These are phyloP conservation scores for Ammodytes dubius DNA, from an alignment of 2,113 vertebrate species.

Conservation along the genomic window DNA sequence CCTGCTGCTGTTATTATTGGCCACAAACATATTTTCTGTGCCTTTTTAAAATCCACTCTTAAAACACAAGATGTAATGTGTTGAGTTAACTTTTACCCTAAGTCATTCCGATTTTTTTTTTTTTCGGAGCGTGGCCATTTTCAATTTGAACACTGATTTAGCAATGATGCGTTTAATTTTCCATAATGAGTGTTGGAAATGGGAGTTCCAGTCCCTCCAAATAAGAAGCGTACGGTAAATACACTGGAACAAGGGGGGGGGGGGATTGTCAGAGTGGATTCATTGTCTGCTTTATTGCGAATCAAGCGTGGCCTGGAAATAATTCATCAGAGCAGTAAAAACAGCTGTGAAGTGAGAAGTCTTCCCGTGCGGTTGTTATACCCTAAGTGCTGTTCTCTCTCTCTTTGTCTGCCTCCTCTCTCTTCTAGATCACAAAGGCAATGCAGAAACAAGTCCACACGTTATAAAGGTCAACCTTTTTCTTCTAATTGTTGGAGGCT, in stretches of 20 bases:
- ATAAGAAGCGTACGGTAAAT: constrained; percentile 36
- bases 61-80: constrained; percentile 2
- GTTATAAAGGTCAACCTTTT: constrained; percentile 65
- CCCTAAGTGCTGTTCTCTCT: constrained; percentile 65
- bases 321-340: constrained; percentile 71
- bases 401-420: constrained; percentile 55
- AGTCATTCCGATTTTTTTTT: constrained; percentile 41
- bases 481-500: constrained; percentile 38
- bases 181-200: constrained; percentile 39
- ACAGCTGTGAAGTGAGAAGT: constrained; percentile 66
- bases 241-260: constrained; percentile 51
- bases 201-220: constrained; percentile 14
- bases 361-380: constrained; percentile 54
- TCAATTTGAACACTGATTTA: constrained; percentile 40
- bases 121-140: constrained; percentile 17
- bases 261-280: constrained; percentile 68
- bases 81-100: constrained; percentile 37
- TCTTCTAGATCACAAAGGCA: constrained; percentile 35
- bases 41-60: constrained; percentile 2
- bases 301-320: constrained; percentile 68
- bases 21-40: background rate
- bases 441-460: constrained; percentile 37
- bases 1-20: constrained; percentile 9
- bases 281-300: constrained; percentile 64
- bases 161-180: constrained; percentile 42